Evolutionary conservation across 2,113 vertebrate genomes (phyloP), one percentile per base, ranked within the genome.

Genomic region (Mixornis gularis): DNA sequence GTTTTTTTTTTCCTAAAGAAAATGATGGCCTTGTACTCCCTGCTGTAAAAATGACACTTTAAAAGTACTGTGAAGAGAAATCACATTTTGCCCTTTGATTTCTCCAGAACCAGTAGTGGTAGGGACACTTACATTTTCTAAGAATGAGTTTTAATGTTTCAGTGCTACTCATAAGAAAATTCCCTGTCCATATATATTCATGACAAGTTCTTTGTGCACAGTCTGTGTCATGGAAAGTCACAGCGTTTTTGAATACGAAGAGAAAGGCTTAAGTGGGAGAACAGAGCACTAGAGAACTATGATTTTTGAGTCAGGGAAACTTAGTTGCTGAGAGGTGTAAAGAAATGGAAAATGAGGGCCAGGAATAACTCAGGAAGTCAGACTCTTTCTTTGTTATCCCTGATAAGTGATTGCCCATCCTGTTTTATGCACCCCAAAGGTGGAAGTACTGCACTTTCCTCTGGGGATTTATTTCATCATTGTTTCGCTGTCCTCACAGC

Each of bases 131-230:
- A 53, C 26, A 48, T 72, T 87, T 85, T 62, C 76, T 59, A 63
- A 69, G 62, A 91, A 82, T 38, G 22, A 85, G 34, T 89, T 92
- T 60, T 62, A 82, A 79, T 77, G 71, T 92, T 94, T 85, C 81
- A 85, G 44, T 0, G 10, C 58, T 85, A 24, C 80, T 85, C 40
- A 43, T 36, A 44, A 78, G 92, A 88, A 88, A 92, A 80, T 93
- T 87, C 66, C 70, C 26, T 38, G 41, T 72, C 85, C 55, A 40
- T 92, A 79, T 79, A 66, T 94, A 92, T 87, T 95, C 85, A 90
- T 90, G 48, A 59, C 68, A 83, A 83, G 59, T 36, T 91, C 74
- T 41, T 68, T 77, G 52, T 51, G 70, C 78, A 72, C 77, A 62
- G 72, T 58, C 69, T 79, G 71, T 92, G 85, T 83, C 88, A 41